Evolutionary conservation across 2,888 invertebrate species (phyloP), one percentile per base, ranked within the genome.

Genomic region (Orchesella flavescens): DNA sequence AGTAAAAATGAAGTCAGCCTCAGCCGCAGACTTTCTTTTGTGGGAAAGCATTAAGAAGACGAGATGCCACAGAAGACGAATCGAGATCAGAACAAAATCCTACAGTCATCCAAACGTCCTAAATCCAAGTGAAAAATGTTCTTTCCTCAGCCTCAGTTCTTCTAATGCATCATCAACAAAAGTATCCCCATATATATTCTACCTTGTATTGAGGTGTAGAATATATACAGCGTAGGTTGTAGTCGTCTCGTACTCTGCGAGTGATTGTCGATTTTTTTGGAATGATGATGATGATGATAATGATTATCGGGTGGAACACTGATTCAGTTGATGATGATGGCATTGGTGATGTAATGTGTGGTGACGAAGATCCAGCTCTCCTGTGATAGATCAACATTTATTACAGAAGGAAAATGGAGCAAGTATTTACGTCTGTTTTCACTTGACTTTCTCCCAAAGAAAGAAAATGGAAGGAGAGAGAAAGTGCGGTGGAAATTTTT

Each of bases 121-220:
- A 53, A 53, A 65, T 63, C 65, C 65, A 19, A 55, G 66, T 76
- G 57, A 76, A 76, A 66, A 76, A 76, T 76, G 76, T 55, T 66
- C 34, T 34, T 23, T 23, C 66, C 17, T 1, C 66, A 76, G 19
- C 53, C 75, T 19, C 10, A 55, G 53, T 34, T 4, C 23, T 68
- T n/a, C 75, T 65, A 75, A 65, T 75, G 53, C n/a, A 65, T 75
- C 75, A 75, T 65, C 49, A 46, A 19, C 57, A 57, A 57, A 57
- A 57, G 57, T 17, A 57, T 57, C 57, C n/a, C 5, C 34, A 34
- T 7, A 34, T 34, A 34, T 34, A 34, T 34, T 34, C 34, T 7
- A 34, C 34, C 34, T 34, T 34, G 34, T 34, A 34, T 34, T 34
- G 34, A 34, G 34, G 34, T 34, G 34, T 34, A 34, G 34, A 34